Base-by-base conservation (phyloP, 2,113 vertebrate genomes). In the Camelus dromedarius region DNA sequence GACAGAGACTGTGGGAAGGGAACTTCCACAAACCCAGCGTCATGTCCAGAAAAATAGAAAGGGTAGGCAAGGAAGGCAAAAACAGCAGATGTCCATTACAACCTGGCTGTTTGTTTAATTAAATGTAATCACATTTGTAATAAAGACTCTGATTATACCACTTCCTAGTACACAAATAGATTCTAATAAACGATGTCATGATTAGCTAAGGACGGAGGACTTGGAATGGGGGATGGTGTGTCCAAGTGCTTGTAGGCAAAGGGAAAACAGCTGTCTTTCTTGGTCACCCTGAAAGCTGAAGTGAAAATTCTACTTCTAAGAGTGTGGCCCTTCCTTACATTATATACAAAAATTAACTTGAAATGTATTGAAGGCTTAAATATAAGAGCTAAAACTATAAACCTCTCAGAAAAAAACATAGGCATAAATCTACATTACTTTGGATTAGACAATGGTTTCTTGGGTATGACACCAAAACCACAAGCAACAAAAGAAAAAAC, bases 51-150 rank as follows among this genome's bases (percentile, higher is more conserved):
- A 89, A 95, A 88, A 56, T 0, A 38, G 54, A 66, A 84, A 72
- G n/a, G 54, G 72, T 28, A 52, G 28, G 3, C 48, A 58, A 84
- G 67, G 38, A 91, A 26, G 24, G 38, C 35, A 89, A 82, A 89
- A 73, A 54, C 46, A 82, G 56, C 77, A 96, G 93, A 82, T 86
- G 82, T 77, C 48, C 30, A 83, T 46, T 66, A 76, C 2, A 86
- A 58, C 8, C 50, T 64, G 64, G 50, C n/a, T 86, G 79, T 89
- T 95, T 94, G 70, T 69, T 82, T 96, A 95, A 96, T 79, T 93
- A 95, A 93, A 91, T 56, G 28, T 20, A 93, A 82, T 77, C 79
- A 67, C 9, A 58, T 75, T 20, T 93, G 20, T 81, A 95, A 90
- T 52, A 64, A 48, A 95, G 85, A 97, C 38, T 83, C 64, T 88